Evolutionary conservation across 1,140 invertebrate genomes (phyloP).

Genomic region (Macrosteles quadrilineatus): DNA sequence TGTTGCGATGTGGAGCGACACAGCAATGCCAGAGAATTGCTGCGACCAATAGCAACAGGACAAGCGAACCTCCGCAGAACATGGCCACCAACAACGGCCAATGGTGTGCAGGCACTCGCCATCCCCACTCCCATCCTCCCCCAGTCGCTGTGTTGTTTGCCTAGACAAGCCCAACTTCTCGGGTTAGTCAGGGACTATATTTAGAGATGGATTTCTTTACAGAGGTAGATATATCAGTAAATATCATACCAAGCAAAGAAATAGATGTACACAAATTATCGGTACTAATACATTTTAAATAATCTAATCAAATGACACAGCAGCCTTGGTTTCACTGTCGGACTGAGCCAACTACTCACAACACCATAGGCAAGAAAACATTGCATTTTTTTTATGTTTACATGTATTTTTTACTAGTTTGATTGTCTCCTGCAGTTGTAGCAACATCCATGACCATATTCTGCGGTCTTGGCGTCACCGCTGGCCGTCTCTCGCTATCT

Average conservation of each 20-base stretch:
- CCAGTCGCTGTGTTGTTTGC: slow-evolving; percentile 22
- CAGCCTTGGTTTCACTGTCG: no score
- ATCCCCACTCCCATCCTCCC: slow-evolving; percentile 38
- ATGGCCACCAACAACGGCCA: slow-evolving; percentile 55
- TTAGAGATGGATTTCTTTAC: neutral
- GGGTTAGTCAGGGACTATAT: neutral
- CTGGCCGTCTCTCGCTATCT: no score
- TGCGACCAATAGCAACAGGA: slow-evolving; percentile 52
- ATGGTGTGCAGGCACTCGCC: slow-evolving; percentile 53
- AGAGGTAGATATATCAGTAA: neutral
- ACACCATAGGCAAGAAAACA: no score
- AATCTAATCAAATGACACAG: no score
- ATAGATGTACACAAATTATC: slow-evolving; percentile 5
- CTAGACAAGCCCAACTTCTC: neutral
- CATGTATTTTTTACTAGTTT: no score
- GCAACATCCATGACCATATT: no score
- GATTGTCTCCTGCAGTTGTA: no score
- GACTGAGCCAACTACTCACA: no score
- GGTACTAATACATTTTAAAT: no score
- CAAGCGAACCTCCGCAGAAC: slow-evolving; percentile 53
- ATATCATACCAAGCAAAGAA: slow-evolving; percentile 10
- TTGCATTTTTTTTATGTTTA: no score
- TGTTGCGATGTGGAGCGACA: slow-evolving; percentile 52
- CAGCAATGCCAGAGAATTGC: slow-evolving; percentile 57
- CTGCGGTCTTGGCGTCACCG: no score